Evolutionary conservation across 2,888 invertebrate genomes (phyloP).

Genomic region (Dilophus febrilis): DNA sequence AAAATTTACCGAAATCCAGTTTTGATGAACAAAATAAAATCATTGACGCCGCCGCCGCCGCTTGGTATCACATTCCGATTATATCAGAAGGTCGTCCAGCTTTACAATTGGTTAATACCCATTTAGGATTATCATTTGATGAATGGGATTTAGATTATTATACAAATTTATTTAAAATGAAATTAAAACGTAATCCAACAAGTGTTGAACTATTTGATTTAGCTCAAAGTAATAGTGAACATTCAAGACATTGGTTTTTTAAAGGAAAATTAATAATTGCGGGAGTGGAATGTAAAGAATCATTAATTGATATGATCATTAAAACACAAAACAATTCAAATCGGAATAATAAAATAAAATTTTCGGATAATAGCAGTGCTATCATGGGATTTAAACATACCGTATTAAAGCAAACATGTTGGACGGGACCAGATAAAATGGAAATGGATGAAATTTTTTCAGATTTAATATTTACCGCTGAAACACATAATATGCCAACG

Average conservation of each 20-base stretch:
- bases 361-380: slow-evolving; percentile 93
- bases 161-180: slow-evolving; percentile 64
- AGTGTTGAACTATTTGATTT: slow-evolving; percentile 96
- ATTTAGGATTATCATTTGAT: slow-evolving; percentile 81
- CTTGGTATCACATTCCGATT: slow-evolving; percentile 75
- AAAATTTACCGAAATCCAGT: slow-evolving; percentile 44
- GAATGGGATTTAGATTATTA: slow-evolving; percentile 86
- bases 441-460: slow-evolving; percentile 43
- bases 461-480: slow-evolving; percentile 93
- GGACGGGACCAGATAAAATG: slow-evolving; percentile 41
- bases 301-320: slow-evolving; percentile 84
- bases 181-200: slow-evolving; percentile 80
- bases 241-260: slow-evolving; percentile 98
- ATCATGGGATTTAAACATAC: slow-evolving; percentile 65
- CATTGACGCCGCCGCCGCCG: slow-evolving; percentile 47
- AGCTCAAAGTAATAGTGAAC: slow-evolving; percentile 96
- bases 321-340: slow-evolving; percentile 75
- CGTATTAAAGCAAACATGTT: slow-evolving; percentile 45
- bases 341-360: slow-evolving; percentile 89
- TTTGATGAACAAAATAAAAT: slow-evolving; percentile 54
- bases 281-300: slow-evolving; percentile 53
- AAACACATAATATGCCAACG: slow-evolving; percentile 97
- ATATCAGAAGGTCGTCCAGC: slow-evolving; percentile 57
- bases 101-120: slow-evolving; percentile 60
- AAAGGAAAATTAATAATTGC: slow-evolving; percentile 78